These are phyloP conservation scores for Trichogramma dendrolimi DNA, from an alignment of 2,888 invertebrate species.

Conservation along the genomic window DNA sequence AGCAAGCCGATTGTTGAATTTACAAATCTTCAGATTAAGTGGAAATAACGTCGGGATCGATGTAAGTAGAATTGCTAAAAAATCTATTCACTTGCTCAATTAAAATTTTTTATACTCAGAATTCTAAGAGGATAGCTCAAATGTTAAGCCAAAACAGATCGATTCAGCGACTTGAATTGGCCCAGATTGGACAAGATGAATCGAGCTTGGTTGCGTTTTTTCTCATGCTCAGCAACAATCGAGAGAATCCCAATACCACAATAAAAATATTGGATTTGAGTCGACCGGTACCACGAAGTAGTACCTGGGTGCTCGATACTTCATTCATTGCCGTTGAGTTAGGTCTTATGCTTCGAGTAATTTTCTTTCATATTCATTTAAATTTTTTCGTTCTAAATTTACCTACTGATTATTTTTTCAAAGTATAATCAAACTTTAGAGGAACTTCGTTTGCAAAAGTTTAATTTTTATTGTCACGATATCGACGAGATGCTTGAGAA, in stretches of 20 bases:
- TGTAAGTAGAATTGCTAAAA: conserved; percentile 36
- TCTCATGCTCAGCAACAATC: conserved; percentile 53
- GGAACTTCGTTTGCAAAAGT: conserved; percentile 61
- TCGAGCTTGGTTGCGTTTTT: conserved; percentile 56
- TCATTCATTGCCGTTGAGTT: conserved; percentile 42
- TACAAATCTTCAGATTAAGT: conserved; percentile 57
- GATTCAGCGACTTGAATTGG: conserved; percentile 57
- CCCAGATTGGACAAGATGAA: conserved; percentile 58
- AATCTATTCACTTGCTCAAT: neutral
- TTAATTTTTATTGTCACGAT: conserved; percentile 60
- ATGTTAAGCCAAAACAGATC: conserved; percentile 53
- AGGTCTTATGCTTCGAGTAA: conserved; percentile 48
- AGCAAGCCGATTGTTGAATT: conserved; percentile 43
- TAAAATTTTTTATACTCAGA: conserved; percentile 39
- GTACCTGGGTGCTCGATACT: conserved; percentile 39
- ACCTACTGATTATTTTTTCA: neutral
- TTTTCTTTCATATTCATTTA: neutral
- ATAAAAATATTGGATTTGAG: conserved; percentile 51
- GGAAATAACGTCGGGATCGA: conserved; percentile 60
- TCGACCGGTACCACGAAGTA: conserved; percentile 45
- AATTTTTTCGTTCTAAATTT: neutral
- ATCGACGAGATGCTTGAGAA: conserved; percentile 58
- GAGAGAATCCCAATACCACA: conserved; percentile 39
- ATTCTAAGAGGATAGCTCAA: conserved; percentile 55
- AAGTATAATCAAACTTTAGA: conserved; percentile 52